phyloP scores from a whole-genome alignment of 2,797 vertebrate species.

The Euthynnus affinis region DNA sequence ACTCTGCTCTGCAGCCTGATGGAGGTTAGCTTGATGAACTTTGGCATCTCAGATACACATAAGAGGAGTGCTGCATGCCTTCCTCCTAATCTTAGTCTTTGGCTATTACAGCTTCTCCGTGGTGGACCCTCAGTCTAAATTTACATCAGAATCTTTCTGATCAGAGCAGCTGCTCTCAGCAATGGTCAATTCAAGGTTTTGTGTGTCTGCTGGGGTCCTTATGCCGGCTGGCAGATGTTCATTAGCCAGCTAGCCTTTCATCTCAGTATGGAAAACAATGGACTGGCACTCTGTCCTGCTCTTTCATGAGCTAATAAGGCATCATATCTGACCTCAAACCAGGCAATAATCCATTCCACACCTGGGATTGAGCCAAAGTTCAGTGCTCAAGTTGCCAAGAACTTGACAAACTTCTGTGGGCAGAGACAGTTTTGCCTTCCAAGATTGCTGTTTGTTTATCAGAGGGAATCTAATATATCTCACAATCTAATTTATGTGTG shows the following conservation, averaged over 20 bases:
- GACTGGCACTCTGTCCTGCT: slow-evolving; percentile 80
- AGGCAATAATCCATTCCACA: slow-evolving; percentile 77
- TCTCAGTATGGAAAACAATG: slow-evolving; percentile 88
- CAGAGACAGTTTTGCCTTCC: slow-evolving; percentile 36
- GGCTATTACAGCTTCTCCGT: slow-evolving; percentile 70
- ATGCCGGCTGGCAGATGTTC: slow-evolving; percentile 88
- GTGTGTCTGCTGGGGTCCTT: slow-evolving; percentile 82
- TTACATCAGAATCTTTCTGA: slow-evolving; percentile 85
- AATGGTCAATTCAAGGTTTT: slow-evolving; percentile 85
- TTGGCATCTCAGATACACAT: slow-evolving; percentile 69
- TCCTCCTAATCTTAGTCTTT: slow-evolving; percentile 52
- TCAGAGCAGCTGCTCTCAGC: slow-evolving; percentile 85
- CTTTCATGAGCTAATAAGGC: slow-evolving; percentile 85
- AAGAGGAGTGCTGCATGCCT: slow-evolving; percentile 51
- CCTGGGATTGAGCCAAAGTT: slow-evolving; percentile 66
- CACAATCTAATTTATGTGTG: slow-evolving; percentile 4
- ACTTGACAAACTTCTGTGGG: slow-evolving; percentile 66
- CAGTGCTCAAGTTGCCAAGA: slow-evolving; percentile 64
- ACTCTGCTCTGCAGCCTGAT: slow-evolving; percentile 26
- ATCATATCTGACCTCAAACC: slow-evolving; percentile 81
- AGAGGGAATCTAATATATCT: slow-evolving; percentile 21
- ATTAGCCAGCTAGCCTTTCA: slow-evolving; percentile 87
- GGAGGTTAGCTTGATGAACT: slow-evolving; percentile 63
- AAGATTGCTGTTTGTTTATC: slow-evolving; percentile 42
- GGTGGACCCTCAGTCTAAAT: slow-evolving; percentile 79